These are phyloP conservation scores for Drosophila imparisetae DNA, from an alignment of 2,888 invertebrate species.

Conservation along the genomic window DNA sequence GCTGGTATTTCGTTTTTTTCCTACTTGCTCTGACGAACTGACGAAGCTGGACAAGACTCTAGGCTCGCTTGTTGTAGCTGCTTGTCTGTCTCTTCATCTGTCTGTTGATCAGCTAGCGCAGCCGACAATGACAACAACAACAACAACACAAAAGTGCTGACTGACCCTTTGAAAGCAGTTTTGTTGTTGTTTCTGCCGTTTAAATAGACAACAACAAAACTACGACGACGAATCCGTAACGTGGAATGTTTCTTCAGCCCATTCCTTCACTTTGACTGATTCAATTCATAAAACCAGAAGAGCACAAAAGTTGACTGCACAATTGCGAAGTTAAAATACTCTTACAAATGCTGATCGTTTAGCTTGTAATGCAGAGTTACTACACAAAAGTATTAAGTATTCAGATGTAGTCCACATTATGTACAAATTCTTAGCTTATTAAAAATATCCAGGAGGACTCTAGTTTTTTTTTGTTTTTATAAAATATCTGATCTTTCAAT, in stretches of 20 bases:
- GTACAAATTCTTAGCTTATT: background rate
- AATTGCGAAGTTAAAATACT: constrained; percentile 1
- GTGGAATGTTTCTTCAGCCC: constrained; percentile 32
- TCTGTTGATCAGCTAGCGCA: constrained; percentile 66
- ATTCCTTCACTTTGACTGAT: constrained; percentile 74
- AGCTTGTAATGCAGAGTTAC: background rate
- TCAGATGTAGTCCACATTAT: background rate
- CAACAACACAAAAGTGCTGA: constrained; percentile 47
- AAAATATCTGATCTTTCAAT: background rate
- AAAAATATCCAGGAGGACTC: background rate
- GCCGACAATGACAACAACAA: constrained; percentile 61
- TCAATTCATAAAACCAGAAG: constrained; percentile 76
- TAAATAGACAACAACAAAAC: constrained; percentile 51
- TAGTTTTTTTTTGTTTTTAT: background rate
- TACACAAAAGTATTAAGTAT: background rate
- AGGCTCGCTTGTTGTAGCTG: constrained; percentile 49
- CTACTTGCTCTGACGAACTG: constrained; percentile 39
- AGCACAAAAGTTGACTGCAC: background rate
- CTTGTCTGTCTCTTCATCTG: constrained; percentile 43
- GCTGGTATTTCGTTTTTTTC: constrained; percentile 27
- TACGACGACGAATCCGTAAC: constrained; percentile 16
- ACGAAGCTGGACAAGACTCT: constrained; percentile 70
- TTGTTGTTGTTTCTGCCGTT: constrained; percentile 54
- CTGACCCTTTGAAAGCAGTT: constrained; percentile 72
- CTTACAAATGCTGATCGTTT: background rate